Base-by-base conservation (phyloP, 2,888 invertebrate genomes). In the Caenorhabditis parvicauda region DNA sequence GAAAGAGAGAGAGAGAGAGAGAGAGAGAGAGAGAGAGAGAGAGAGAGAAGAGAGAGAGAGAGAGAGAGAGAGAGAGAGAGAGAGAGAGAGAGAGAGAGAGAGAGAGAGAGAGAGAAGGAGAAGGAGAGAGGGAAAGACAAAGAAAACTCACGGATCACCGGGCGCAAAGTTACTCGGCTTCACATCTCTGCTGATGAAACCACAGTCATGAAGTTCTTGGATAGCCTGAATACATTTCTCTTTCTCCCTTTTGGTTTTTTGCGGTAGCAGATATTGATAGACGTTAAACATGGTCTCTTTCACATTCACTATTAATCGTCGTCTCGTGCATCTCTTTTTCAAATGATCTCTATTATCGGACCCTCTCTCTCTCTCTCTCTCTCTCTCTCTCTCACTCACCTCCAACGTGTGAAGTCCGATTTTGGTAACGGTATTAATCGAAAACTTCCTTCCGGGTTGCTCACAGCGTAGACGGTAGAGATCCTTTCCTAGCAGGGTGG, bases 101-200 rank as follows among this genome's bases (percentile, higher is more conserved):
- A 29, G 25, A 37, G 45, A 53, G 38, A 37, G 5, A 38, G n/a
- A 25, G 41, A 27, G n/a, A 5, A 27, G 25, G 27, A 17, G 14
- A 12, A 39, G 32, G 43, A 22, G 37, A 48, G 12, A 24, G 22
- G 27, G 27, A 29, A 44, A 27, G 27, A 27, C 25, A 44, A 28
- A 37, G 9, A 3, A 35, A 44, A 6, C 14, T 17, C 12, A 17
- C 25, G 12, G 27, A 27, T 28, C 21, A 39, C 68, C 68, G 3
- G 68, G 64, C 37, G 68, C 68, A 49, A 68, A 68, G 37, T 68
- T 68, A 37, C 63, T 60, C 37, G 68, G 68, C 29, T 68, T 68
- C 28, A 68, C 62, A 44, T 68, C 68, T 14, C 68, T 55, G 9
- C 55, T 55, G 46, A 68, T 35, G 44, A 59, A 65, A 44, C 68